A percentile compares a stretch with the other conserved stretches of the same genome.
Evolutionary conservation across 2,113 vertebrate species (phyloP).

Genomic region (Chaetodon auriga): DNA sequence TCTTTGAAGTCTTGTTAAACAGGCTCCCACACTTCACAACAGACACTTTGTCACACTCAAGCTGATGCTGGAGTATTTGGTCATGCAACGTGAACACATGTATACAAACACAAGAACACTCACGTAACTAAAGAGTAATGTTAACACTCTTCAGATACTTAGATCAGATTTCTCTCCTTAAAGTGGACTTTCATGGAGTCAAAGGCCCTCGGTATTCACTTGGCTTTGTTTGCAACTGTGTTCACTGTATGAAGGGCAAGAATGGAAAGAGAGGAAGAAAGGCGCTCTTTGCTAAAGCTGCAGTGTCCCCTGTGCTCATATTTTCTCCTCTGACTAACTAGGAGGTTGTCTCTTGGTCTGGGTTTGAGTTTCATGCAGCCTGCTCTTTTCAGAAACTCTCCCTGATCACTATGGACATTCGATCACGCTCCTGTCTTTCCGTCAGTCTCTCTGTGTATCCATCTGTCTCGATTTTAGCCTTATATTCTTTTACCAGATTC

Average conservation of each 20-base stretch:
- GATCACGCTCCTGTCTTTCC: conserved; percentile 59
- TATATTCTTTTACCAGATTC: conserved; percentile 66
- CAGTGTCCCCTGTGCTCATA: conserved; percentile 49
- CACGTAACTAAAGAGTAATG: conserved; percentile 30
- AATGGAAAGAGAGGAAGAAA: conserved; percentile 29
- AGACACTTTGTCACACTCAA: conserved; percentile 69
- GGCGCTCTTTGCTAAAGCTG: not conserved
- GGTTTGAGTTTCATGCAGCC: conserved; percentile 57
- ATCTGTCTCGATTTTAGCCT: conserved; percentile 48
- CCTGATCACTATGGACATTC: conserved; percentile 58
- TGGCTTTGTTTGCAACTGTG: conserved; percentile 28
- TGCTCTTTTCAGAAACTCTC: conserved; percentile 50
- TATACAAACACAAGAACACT: conserved; percentile 58
- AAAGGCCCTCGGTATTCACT: conserved; percentile 37
- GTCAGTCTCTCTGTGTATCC: conserved; percentile 22
- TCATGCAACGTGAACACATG: conserved; percentile 59
- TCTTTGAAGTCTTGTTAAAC: conserved; percentile 65
- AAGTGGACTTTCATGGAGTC: conserved; percentile 2
- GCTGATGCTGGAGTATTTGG: conserved; percentile 52
- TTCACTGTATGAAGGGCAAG: conserved; percentile 41
- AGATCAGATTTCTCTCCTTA: conserved; percentile 25
- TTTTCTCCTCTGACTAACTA: conserved; percentile 61
- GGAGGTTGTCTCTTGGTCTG: conserved; percentile 50
- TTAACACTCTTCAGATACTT: conserved; percentile 31
- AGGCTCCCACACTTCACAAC: conserved; percentile 68